Conservation (phyloP, 1,140 invertebrate genomes). For the Globodera rostochiensis region DNA sequence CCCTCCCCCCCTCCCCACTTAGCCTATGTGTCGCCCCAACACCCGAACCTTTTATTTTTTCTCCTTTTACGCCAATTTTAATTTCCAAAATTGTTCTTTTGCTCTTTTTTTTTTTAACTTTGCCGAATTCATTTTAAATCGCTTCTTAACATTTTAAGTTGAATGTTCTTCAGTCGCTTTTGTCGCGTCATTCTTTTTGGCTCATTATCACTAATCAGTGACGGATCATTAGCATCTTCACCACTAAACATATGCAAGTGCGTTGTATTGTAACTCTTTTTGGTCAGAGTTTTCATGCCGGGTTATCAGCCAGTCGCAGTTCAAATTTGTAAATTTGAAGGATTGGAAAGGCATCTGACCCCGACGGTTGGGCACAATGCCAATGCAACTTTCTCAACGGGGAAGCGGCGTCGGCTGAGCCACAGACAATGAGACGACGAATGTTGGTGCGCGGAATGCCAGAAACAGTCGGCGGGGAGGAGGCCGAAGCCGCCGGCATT, state of each 20-base stretch:
- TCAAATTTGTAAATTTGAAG: not conserved
- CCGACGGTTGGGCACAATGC: not conserved
- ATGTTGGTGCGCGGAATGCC: not conserved
- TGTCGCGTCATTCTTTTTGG: not conserved
- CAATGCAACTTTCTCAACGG: not conserved
- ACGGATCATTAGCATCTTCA: not conserved
- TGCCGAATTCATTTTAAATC: too few relatives aligned
- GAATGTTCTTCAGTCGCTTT: not conserved
- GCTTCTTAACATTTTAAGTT: too few relatives aligned
- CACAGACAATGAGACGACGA: not conserved
- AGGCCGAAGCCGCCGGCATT: not conserved
- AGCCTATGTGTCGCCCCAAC: not conserved
- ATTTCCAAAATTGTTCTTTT: too few relatives aligned
- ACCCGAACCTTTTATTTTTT: too few relatives aligned
- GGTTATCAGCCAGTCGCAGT: not conserved
- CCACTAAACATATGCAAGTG: not conserved
- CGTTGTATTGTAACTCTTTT: not conserved
- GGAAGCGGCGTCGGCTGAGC: not conserved
- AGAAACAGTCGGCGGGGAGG: not conserved
- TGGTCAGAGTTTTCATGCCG: too few relatives aligned
- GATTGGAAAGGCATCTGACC: not conserved
- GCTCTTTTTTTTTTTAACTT: too few relatives aligned
- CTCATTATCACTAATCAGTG: not conserved
- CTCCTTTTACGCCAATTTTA: too few relatives aligned
- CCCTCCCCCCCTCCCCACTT: not conserved